Conservation (phyloP, 2,888 invertebrate species). For the Diarsia dahlii region DNA sequence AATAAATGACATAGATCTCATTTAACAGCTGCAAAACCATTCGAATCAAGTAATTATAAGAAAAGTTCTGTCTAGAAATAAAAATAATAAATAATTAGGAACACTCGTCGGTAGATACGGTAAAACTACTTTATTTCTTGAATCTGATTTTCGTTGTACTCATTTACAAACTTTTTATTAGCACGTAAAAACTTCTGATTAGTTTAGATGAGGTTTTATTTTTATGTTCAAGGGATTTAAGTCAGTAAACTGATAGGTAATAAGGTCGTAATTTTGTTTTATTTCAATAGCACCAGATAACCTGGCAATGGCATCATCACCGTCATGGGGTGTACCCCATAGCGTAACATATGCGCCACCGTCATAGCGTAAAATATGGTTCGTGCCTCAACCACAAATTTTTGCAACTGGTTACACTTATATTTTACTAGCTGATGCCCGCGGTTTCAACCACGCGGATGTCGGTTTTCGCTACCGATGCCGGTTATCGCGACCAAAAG, state of each 20-base stretch:
- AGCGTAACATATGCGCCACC: too few species aligned
- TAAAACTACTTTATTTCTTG: slow-evolving; percentile 13
- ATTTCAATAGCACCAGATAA: neutral
- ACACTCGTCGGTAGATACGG: neutral
- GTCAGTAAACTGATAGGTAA: neutral
- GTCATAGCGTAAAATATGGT: too few species aligned
- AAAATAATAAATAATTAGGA: neutral
- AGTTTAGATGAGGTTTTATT: slow-evolving; percentile 31
- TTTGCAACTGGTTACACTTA: neutral
- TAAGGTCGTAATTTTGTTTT: slow-evolving; percentile 4
- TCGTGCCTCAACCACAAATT: neutral
- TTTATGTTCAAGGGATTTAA: slow-evolving; percentile 10
- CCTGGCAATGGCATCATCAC: neutral
- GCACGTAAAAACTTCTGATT: slow-evolving; percentile 43
- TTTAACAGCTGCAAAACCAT: neutral
- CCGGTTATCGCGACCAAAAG: too few species aligned
- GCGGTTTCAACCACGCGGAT: too few species aligned
- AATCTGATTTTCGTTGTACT: slow-evolving; percentile 31
- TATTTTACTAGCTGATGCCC: too few species aligned
- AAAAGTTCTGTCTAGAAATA: neutral
- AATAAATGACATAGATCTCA: neutral
- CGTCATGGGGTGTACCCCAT: neutral
- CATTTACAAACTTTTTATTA: slow-evolving; percentile 43
- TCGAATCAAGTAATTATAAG: neutral
- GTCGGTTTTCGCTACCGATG: too few species aligned